Evolutionary conservation across 2,888 invertebrate genomes (phyloP).

Genomic region (Aphodius granarius): DNA sequence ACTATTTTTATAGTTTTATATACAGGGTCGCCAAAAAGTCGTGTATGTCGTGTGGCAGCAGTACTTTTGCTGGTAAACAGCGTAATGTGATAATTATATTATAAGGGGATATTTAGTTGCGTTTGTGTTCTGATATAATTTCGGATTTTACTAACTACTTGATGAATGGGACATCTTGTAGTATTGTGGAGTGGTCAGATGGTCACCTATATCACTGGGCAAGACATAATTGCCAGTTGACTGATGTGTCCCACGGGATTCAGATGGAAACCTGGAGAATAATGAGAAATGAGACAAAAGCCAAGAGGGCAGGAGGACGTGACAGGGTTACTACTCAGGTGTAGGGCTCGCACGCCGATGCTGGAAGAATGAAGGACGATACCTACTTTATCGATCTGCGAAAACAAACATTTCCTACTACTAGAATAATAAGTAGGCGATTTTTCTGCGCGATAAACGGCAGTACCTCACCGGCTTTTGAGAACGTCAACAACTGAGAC

Average conservation of each 20-base stretch:
- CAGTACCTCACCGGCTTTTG: background rate
- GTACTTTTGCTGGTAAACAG: no score
- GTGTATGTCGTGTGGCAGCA: no score
- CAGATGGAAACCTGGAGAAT: slow-evolving; percentile 41
- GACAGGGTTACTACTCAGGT: slow-evolving; percentile 29
- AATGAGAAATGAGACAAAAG: slow-evolving; percentile 45
- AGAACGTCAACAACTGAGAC: no score
- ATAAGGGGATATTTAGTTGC: background rate
- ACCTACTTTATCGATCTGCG: background rate
- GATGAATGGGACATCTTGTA: background rate
- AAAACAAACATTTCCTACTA: background rate
- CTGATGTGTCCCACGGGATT: slow-evolving; percentile 42
- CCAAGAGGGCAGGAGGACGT: slow-evolving; percentile 38
- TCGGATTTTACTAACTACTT: background rate
- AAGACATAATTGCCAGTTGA: slow-evolving; percentile 38
- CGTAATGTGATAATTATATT: background rate
- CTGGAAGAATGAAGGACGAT: background rate
- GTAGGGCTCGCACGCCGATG: background rate
- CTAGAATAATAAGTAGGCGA: background rate
- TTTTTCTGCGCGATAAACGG: background rate
- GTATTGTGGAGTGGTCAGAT: background rate
- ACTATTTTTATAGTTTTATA: no score
- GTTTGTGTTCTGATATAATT: background rate
- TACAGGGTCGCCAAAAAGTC: no score
- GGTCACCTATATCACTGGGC: slow-evolving; percentile 15